Base-by-base conservation (phyloP, 1,140 invertebrate species). In the Sinonovacula constricta region DNA sequence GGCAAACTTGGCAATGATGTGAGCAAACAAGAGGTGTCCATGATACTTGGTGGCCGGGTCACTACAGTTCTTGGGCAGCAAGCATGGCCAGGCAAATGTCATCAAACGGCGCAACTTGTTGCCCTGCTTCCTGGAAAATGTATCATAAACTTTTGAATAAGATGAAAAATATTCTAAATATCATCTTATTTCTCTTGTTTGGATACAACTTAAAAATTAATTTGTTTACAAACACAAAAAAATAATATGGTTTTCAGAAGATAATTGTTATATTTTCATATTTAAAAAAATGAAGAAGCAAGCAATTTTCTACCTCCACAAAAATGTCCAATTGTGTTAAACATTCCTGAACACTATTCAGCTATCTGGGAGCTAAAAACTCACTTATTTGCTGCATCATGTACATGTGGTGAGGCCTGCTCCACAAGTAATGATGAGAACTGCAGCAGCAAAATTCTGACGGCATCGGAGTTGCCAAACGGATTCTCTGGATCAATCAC, bases 71-170 rank as follows among this genome's bases (percentile, higher is more conserved):
- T 98, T 98, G 3, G 94, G 94, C 0, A 99, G 91, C 12, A 99
- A 91, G 91, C 97, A 99, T 0, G 98, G 98, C 98, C 98, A 99
- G 1, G 98, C 98, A 92, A 98, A 99, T 0, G 97, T 98, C 98
- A 99, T 99, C 22, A 99, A 92, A 5, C 96, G 92, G 14, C 97
- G 92, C 5, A 99, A 90, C 88, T 98, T 99, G 88, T 95, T 96
- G 3, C 97, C 97, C 91, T 99, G 97, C 84, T 92, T 91, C 78
- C 91, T 92, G 79, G 26, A 82, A 83, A 81, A 12, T 22, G 34
- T 10, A 7, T 10, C 7, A 45, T 18, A 10, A 18, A 45, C 39
- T 10, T 45, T 10, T 45, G 18, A 10, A 45, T 45, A 45, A 10
- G 39, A 10, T 45, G 18, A 45, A 45, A 18, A 45, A 10, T 45